Percentiles rank a stretch among this genome's conserved stretches.
Evolutionary conservation across 2,113 vertebrate species (phyloP).

Genomic region (Meriones unguiculatus): DNA sequence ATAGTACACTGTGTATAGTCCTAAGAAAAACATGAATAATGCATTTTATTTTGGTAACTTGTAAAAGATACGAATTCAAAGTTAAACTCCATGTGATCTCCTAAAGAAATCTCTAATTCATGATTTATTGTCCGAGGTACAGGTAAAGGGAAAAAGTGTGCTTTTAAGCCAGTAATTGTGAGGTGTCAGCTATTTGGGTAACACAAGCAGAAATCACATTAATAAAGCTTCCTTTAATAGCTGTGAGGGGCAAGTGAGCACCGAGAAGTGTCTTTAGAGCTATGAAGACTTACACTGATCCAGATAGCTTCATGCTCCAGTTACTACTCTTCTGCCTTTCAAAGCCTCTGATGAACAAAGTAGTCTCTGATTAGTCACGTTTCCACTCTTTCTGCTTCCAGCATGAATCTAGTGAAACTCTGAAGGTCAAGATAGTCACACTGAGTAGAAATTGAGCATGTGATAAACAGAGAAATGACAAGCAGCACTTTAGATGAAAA

Average conservation of each 20-base stretch:
- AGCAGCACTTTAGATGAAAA: background rate
- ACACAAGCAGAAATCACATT: background rate
- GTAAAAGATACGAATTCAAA: background rate
- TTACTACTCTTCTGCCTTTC: background rate
- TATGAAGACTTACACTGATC: background rate
- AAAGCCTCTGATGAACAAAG: background rate
- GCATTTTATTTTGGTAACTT: background rate
- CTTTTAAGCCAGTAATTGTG: background rate
- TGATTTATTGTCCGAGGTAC: background rate
- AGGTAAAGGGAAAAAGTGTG: too few relatives aligned
- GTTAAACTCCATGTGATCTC: background rate
- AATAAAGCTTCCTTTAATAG: background rate
- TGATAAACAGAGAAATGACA: background rate
- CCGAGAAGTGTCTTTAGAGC: background rate
- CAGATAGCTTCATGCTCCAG: background rate
- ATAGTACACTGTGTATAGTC: background rate
- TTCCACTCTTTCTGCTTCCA: background rate
- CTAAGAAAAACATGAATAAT: background rate
- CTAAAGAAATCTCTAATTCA: background rate
- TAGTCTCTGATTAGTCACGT: background rate
- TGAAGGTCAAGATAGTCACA: background rate
- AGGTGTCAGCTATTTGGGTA: slow-evolving; percentile 16
- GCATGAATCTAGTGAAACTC: background rate
- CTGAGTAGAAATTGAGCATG: background rate
- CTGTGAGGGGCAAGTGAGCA: background rate